Conservation (phyloP, 2,797 vertebrate genomes). For the Garrulus glandarius region DNA sequence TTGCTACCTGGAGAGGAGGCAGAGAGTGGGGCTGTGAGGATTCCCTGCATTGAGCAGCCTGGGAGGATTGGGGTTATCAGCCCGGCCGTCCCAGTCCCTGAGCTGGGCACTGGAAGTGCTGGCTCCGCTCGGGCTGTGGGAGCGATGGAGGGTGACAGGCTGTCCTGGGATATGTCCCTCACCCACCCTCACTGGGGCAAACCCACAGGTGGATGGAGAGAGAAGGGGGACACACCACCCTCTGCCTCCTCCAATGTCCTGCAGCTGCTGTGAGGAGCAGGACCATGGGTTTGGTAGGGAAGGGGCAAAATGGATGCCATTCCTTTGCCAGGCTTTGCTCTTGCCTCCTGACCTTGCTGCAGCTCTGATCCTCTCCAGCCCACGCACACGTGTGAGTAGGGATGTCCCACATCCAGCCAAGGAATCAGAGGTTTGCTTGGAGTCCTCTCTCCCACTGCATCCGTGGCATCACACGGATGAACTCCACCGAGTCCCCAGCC, state of each 20-base stretch:
- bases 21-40: background rate
- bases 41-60: background rate
- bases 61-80: background rate
- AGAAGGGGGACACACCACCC: no score
- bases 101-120: rapidly evolving
- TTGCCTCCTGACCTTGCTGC: background rate
- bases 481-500: rapidly evolving
- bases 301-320: rapidly evolving
- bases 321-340: background rate
- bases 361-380: background rate
- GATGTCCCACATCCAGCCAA: rapidly evolving
- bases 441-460: rapidly evolving
- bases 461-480: rapidly evolving
- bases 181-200: rapidly evolving
- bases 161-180: background rate
- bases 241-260: rapidly evolving
- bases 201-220: background rate
- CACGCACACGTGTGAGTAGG: rapidly evolving
- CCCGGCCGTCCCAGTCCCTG: background rate
- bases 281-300: background rate
- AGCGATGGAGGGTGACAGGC: rapidly evolving
- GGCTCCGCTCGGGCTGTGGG: rapidly evolving
- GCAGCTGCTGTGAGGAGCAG: background rate
- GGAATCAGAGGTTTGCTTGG: rapidly evolving
- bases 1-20: background rate